Conservation (phyloP, 1,140 invertebrate species). For the Fopius arisanus region DNA sequence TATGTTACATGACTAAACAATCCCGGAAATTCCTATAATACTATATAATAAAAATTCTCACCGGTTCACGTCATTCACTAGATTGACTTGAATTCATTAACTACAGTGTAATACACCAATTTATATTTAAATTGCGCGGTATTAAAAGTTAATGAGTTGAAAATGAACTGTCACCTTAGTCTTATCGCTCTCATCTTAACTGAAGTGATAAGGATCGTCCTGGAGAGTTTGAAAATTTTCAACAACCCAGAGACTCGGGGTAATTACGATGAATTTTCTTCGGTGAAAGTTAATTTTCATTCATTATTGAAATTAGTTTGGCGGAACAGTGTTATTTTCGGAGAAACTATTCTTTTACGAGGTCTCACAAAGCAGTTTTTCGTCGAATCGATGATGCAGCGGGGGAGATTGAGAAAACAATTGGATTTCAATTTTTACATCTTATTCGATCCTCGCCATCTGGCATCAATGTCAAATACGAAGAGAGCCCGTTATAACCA, state of each 20-base stretch:
- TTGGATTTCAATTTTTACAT: neutral
- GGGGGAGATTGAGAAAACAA: neutral
- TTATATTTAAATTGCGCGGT: neutral
- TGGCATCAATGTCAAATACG: neutral
- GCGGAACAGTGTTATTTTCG: neutral
- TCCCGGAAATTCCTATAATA: too few relatives aligned
- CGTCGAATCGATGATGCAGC: neutral
- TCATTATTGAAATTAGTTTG: neutral
- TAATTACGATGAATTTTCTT: neutral
- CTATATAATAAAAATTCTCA: too few relatives aligned
- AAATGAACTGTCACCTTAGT: conserved; percentile 17
- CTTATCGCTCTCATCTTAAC: neutral
- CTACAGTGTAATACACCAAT: neutral
- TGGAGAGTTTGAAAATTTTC: conserved; percentile 1
- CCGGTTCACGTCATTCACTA: too few relatives aligned
- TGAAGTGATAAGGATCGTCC: conserved; percentile 10
- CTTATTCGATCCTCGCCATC: neutral
- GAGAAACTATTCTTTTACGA: neutral
- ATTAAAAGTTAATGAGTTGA: conserved; percentile 9
- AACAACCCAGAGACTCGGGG: neutral
- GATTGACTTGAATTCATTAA: neutral
- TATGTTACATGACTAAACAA: too few relatives aligned
- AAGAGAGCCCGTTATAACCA: neutral
- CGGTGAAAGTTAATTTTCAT: neutral
- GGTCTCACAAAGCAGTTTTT: neutral